Percentiles rank a stretch among this genome's conserved stretches.
Conservation (phyloP, 2,797 vertebrate species). For the Macropus fuliginosus region DNA sequence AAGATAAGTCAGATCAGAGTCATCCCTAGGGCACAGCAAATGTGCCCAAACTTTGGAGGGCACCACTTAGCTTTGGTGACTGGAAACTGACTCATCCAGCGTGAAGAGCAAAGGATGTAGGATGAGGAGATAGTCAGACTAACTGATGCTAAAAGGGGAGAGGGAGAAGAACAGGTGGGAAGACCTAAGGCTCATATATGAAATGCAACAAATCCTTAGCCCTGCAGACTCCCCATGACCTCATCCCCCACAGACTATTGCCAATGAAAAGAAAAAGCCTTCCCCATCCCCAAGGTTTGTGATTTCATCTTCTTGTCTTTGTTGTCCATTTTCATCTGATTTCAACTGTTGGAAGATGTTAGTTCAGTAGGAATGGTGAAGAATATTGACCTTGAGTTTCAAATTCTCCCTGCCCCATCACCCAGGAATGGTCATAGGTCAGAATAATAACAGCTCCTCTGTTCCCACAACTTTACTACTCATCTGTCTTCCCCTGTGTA, state of each 20-base stretch:
- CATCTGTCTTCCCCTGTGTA: background rate
- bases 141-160: background rate
- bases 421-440: background rate
- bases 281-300: background rate
- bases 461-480: background rate
- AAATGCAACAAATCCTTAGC: background rate
- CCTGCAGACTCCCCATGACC: background rate
- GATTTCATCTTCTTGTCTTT: background rate
- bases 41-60: background rate
- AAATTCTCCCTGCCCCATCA: background rate
- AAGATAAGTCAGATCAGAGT: background rate
- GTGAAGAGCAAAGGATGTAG: background rate
- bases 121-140: background rate
- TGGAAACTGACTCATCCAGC: background rate
- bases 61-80: background rate
- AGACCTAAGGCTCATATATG: background rate
- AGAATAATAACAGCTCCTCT: background rate
- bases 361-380: background rate
- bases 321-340: background rate
- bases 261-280: background rate
- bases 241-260: background rate
- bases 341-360: background rate
- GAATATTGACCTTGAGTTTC: background rate
- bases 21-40: background rate
- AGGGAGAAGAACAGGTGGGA: background rate